phyloP scores from a whole-genome alignment of 2,888 invertebrate species.

The Tinea semifulvella region DNA sequence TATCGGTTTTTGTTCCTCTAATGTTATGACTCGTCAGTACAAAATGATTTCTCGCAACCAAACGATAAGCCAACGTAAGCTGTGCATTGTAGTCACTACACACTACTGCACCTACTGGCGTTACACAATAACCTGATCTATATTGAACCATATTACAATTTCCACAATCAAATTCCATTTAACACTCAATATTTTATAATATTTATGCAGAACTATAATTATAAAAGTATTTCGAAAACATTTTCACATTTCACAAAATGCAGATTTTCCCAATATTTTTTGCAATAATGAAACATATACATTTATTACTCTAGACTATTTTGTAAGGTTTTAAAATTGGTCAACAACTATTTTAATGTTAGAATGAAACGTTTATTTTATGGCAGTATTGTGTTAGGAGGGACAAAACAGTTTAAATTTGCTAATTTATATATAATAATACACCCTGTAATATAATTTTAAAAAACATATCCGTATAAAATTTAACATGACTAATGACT shows the following conservation, averaged over 20 bases:
- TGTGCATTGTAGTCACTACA: slow-evolving; percentile 59
- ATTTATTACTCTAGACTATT: background rate
- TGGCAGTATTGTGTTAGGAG: slow-evolving; percentile 3
- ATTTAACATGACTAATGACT: background rate
- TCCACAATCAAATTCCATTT: no score
- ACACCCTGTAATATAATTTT: slow-evolving; percentile 3
- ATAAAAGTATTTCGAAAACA: no score
- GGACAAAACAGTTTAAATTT: background rate
- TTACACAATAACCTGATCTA: slow-evolving; percentile 24
- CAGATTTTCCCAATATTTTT: no score
- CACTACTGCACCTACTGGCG: slow-evolving; percentile 43
- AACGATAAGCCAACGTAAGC: slow-evolving; percentile 52
- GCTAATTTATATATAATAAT: background rate
- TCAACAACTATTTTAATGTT: background rate
- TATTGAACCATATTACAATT: slow-evolving; percentile 18
- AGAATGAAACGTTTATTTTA: background rate
- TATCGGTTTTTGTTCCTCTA: no score
- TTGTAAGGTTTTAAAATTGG: background rate
- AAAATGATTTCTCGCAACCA: slow-evolving; percentile 7
- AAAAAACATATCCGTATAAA: background rate
- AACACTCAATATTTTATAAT: no score
- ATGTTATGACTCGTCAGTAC: background rate
- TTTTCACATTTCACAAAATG: no score
- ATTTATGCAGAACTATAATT: no score
- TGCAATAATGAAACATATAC: no score